These are phyloP conservation scores for Neotragus pygmaeus DNA, from an alignment of 2,113 vertebrate species.

Conservation along the genomic window DNA sequence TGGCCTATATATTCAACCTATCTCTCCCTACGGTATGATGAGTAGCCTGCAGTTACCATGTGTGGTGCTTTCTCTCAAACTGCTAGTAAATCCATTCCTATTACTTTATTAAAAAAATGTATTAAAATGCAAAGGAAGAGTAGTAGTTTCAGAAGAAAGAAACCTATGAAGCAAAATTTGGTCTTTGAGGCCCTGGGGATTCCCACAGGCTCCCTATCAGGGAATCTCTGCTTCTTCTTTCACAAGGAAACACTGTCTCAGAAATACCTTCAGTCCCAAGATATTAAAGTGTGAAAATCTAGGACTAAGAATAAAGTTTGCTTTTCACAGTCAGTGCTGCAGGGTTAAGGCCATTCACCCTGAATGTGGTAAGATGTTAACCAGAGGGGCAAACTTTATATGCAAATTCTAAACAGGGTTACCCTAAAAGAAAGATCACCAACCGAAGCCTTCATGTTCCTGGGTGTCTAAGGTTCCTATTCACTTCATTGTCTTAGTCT, in stretches of 20 bases:
- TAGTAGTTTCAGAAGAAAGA: not conserved
- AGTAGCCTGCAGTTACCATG: not conserved
- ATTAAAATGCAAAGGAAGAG: constrained; percentile 11
- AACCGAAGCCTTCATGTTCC: not conserved
- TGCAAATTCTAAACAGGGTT: not conserved
- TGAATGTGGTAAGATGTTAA: not conserved
- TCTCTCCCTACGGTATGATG: not conserved
- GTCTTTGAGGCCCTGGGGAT: not conserved
- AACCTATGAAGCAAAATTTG: not conserved
- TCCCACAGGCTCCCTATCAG: not conserved
- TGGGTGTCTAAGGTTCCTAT: not conserved
- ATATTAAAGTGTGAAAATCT: not conserved
- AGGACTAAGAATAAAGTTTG: not conserved
- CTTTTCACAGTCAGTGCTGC: not conserved
- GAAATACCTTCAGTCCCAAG: not conserved
- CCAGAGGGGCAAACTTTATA: not conserved
- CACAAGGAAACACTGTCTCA: not conserved
- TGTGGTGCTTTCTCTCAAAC: not conserved
- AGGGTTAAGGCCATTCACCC: not conserved
- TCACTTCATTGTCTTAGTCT: not conserved
- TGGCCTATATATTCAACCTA: not conserved
- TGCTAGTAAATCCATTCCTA: not conserved
- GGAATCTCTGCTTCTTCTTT: not conserved
- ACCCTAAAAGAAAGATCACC: not conserved
- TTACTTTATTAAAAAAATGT: not conserved